Evolutionary conservation across 2,888 invertebrate genomes (phyloP).

Genomic region (Phyto melanocephala): DNA sequence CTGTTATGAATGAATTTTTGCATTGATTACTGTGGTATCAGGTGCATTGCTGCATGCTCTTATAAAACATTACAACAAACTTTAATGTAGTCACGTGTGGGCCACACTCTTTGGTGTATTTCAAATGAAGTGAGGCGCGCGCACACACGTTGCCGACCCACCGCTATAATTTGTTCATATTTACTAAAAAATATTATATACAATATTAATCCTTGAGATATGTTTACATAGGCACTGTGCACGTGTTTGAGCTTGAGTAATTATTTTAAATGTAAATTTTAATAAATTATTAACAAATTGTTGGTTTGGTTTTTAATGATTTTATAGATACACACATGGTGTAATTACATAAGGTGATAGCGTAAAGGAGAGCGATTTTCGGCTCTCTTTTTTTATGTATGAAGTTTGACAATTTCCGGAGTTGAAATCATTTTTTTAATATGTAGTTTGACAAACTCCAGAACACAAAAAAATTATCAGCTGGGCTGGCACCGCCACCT

Average conservation of each 20-base stretch:
- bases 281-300: not conserved
- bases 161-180: conserved; percentile 46
- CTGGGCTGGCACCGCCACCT: too few species aligned
- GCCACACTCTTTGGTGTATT: conserved; percentile 49
- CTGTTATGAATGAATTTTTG: conserved; percentile 33
- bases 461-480: too few species aligned
- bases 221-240: too few species aligned
- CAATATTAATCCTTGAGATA: too few species aligned
- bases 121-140: conserved; percentile 30
- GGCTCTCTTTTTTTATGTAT: too few species aligned
- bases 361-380: too few species aligned
- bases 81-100: conserved; percentile 60
- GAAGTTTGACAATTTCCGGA: too few species aligned
- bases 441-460: too few species aligned
- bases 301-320: not conserved
- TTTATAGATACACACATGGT: too few species aligned
- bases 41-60: conserved; percentile 9
- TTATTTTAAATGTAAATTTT: conserved; percentile 23
- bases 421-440: too few species aligned
- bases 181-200: conserved; percentile 27
- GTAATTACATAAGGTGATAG: too few species aligned
- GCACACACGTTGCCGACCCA: conserved; percentile 32
- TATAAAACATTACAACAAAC: conserved; percentile 13
- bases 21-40: conserved; percentile 28
- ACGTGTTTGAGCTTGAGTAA: conserved; percentile 18